Conservation (phyloP, 2,113 vertebrate species). For the Oplegnathus fasciatus region DNA sequence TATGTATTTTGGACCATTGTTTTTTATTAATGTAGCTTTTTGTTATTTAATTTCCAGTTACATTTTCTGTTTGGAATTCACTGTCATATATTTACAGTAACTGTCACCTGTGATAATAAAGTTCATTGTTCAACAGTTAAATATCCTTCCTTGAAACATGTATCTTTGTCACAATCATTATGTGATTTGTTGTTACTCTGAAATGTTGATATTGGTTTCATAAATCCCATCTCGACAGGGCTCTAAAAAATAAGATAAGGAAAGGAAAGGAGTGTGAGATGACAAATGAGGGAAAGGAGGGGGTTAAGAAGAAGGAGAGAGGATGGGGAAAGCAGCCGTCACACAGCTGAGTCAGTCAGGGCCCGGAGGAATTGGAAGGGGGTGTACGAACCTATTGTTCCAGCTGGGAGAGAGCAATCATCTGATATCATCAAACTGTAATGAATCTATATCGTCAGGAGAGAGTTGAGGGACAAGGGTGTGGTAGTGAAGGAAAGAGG, state of each 20-base stretch:
- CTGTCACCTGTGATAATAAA: neutral
- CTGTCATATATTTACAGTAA: neutral
- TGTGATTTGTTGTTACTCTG: neutral
- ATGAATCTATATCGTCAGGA: conserved; percentile 72
- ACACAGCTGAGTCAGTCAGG: conserved; percentile 24
- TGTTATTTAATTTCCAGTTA: neutral
- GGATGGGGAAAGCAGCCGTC: neutral
- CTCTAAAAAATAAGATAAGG: neutral
- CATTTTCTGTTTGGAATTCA: neutral
- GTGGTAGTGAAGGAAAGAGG: conserved; percentile 21
- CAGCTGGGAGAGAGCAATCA: conserved; percentile 74
- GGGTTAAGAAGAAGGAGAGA: conserved; percentile 5
- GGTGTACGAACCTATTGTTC: conserved; percentile 72
- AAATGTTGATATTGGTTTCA: neutral
- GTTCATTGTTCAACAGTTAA: too few species aligned
- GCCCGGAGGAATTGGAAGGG: conserved; percentile 10
- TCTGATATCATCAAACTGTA: conserved; percentile 83
- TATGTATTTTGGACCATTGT: neutral
- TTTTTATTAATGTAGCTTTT: neutral
- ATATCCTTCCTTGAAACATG: neutral
- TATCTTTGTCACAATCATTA: neutral
- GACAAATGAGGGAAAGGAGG: neutral
- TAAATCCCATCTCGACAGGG: neutral
- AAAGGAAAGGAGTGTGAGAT: neutral
- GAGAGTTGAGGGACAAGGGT: conserved; percentile 40